Base-by-base conservation (phyloP, 2,113 vertebrate species). In the Hydrolagus affinis region DNA sequence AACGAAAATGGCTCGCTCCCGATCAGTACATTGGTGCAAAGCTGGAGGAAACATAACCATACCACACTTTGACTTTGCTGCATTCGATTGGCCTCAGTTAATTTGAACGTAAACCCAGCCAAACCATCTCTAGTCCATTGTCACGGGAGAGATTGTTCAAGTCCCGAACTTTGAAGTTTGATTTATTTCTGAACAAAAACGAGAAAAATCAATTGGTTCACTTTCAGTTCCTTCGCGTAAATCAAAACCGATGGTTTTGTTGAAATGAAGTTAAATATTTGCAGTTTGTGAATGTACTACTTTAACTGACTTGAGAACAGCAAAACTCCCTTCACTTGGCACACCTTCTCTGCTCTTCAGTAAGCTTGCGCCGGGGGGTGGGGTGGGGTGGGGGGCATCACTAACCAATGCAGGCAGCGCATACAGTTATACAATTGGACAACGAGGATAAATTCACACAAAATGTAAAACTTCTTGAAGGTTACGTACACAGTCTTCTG, bases 311-410 rank as follows among this genome's bases (percentile, higher is more conserved):
- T 25, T 11, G 28, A 83, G 64, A 83, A 32, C 25, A 30, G 62
- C 60, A 66, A n/a, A 68, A 83, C 64, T 17, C 62, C 10, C 78
- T 83, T 83, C 59, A 83, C 60, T 62, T 83, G 78, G 60, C 78
- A 83, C 44, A 44, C 44, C 44, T 66, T 83, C 28, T 83, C 28
- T 19, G 25, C n/a, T 83, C 59, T 23, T 83, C 23, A 57, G 30
- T 56, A 44, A 44, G 44, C 44, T 6, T 6, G 6, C 1, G 44
- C 44, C 6, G 44, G 44, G 44, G 6, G 6, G 44, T n/a, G n/a
- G n/a, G n/a, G n/a, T n/a, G n/a, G n/a, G n/a, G n/a, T n/a, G n/a
- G n/a, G n/a, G n/a, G n/a, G n/a, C n/a, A n/a, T n/a, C 44, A 44
- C 1, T 44, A 44, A 44, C 1, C 6, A 44, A 44, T 44, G 6